Conservation (phyloP, 2,797 vertebrate genomes). For the Columba guinea region DNA sequence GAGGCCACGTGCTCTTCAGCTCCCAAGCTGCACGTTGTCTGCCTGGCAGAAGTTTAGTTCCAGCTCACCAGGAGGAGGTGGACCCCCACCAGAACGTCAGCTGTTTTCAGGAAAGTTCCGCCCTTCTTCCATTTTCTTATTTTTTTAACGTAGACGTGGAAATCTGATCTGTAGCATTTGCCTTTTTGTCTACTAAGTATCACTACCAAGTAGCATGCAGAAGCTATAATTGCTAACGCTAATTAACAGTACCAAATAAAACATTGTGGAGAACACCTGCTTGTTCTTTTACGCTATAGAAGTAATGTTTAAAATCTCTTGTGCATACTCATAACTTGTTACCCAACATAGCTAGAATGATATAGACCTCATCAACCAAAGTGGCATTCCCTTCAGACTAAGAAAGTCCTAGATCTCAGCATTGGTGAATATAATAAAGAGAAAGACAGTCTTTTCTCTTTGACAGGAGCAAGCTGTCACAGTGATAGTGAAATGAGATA, state of each 20-base stretch:
- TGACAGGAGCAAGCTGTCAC: conserved; percentile 55
- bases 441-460: neutral
- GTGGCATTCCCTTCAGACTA: neutral
- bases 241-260: neutral
- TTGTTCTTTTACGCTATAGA: neutral
- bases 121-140: neutral
- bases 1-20: neutral
- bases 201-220: neutral
- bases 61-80: neutral
- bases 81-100: neutral
- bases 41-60: neutral
- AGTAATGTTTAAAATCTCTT: neutral
- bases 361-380: neutral
- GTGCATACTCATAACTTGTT: neutral
- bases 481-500: conserved; percentile 18
- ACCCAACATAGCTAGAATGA: neutral
- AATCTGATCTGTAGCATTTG: neutral
- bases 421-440: neutral
- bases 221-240: neutral
- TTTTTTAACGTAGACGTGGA: neutral
- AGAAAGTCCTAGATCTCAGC: conserved; percentile 8
- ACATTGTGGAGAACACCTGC: neutral
- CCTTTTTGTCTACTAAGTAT: neutral
- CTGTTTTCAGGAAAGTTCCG: neutral
- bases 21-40: neutral